These are phyloP conservation scores for Pionites leucogaster DNA, from an alignment of 2,113 vertebrate species.

Conservation along the genomic window DNA sequence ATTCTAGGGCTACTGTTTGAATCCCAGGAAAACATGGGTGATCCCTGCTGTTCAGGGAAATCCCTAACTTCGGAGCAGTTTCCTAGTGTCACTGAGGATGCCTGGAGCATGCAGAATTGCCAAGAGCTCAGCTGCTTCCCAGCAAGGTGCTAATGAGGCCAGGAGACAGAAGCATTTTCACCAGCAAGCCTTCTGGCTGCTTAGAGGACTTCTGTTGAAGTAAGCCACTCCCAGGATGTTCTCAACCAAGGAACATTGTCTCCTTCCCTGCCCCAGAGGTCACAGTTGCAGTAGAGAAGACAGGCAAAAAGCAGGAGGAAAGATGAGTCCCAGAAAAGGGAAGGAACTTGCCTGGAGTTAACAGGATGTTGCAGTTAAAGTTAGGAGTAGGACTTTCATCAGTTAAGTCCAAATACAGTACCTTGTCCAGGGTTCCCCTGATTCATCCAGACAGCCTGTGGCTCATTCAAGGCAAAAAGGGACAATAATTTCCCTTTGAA, in stretches of 20 bases:
- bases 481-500: neutral
- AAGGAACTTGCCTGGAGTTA: neutral
- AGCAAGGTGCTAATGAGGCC: neutral
- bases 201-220: neutral
- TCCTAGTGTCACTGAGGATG: neutral
- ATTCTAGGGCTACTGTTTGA: neutral
- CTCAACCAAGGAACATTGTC: neutral
- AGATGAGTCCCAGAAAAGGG: neutral
- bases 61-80: neutral
- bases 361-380: fast-evolving
- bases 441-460: neutral
- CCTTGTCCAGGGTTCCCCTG: neutral
- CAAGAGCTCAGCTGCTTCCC: constrained; percentile 35
- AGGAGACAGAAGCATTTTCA: neutral
- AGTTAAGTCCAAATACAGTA: fast-evolving
- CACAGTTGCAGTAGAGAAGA: neutral
- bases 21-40: neutral
- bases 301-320: neutral
- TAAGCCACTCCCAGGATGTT: neutral
- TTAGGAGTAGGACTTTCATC: neutral
- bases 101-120: neutral
- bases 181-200: neutral
- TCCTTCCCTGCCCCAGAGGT: neutral
- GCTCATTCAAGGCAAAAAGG: neutral
- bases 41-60: constrained; percentile 17